phyloP scores from a whole-genome alignment of 1,140 invertebrate genomes.

The Amyelois transitella region DNA sequence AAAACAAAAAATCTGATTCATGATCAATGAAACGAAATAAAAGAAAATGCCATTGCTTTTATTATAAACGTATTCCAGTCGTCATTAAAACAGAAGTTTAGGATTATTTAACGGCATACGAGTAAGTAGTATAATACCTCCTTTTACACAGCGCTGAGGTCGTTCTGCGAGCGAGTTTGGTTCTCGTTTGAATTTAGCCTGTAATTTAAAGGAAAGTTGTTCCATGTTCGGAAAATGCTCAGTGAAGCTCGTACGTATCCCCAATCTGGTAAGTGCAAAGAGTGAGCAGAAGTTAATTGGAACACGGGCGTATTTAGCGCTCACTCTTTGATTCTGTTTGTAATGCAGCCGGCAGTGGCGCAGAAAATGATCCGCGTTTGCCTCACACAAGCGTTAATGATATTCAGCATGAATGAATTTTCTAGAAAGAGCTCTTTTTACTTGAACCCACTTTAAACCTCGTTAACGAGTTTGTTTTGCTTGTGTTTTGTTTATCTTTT shows the following conservation, averaged over 20 bases:
- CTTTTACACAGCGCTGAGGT: background rate
- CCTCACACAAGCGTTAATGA: constrained; percentile 24
- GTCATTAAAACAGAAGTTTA: background rate
- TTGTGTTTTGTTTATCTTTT: background rate
- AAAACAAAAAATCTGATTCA: too few species aligned
- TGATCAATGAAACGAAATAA: too few species aligned
- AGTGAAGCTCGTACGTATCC: constrained; percentile 13
- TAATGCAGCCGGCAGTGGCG: constrained; percentile 21
- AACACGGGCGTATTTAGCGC: constrained; percentile 22
- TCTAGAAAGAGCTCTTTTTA: background rate
- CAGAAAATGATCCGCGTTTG: constrained; percentile 30
- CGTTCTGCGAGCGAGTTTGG: background rate
- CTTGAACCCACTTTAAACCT: background rate
- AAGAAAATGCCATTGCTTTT: too few species aligned
- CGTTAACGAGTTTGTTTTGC: background rate
- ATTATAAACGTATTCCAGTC: too few species aligned
- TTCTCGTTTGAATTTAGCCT: constrained; percentile 19
- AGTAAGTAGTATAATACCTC: background rate
- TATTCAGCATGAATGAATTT: constrained; percentile 18
- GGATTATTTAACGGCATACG: background rate
- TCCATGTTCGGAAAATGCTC: constrained; percentile 18
- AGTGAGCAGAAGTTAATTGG: constrained; percentile 25
- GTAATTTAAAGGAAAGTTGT: constrained; percentile 23
- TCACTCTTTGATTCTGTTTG: constrained; percentile 36
- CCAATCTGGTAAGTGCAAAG: constrained; percentile 21